phyloP scores from a whole-genome alignment of 2,888 invertebrate species.

The Zhengitettix transpicula region DNA sequence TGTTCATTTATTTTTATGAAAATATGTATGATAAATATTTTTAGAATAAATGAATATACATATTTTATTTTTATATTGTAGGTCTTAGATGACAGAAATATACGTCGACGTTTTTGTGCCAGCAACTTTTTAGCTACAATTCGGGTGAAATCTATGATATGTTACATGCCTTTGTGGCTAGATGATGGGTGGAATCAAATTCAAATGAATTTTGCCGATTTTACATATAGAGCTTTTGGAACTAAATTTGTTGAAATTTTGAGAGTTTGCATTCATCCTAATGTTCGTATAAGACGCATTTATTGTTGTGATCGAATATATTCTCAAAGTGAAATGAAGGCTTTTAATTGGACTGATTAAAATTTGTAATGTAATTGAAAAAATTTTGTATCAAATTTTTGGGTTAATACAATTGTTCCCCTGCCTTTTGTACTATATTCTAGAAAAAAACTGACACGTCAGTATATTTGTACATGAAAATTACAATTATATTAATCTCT shows the following conservation, averaged over 20 bases:
- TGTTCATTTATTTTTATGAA: too few relatives aligned
- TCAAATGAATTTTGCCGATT: neutral
- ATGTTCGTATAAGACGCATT: neutral
- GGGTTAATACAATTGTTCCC: too few relatives aligned
- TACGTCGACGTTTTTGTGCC: neutral
- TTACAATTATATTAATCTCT: too few relatives aligned
- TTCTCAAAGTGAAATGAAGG: neutral
- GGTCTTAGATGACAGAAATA: neutral
- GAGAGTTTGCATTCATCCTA: neutral
- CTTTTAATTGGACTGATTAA: neutral
- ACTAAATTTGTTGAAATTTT: neutral
- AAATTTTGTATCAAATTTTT: too few relatives aligned
- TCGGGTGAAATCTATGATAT: neutral
- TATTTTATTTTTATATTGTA: neutral
- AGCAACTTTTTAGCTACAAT: neutral
- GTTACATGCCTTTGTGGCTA: neutral
- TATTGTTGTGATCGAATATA: neutral
- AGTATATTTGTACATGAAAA: too few relatives aligned
- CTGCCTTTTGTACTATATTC: too few relatives aligned
- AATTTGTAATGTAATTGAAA: neutral
- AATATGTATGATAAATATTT: too few relatives aligned
- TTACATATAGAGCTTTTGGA: neutral
- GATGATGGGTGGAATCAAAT: neutral
- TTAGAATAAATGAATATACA: too few relatives aligned
- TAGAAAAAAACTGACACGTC: too few relatives aligned